Evolutionary conservation across 1,140 invertebrate genomes (phyloP), one percentile per base, ranked within the genome.

Genomic region (Diachasmimorpha longicaudata): DNA sequence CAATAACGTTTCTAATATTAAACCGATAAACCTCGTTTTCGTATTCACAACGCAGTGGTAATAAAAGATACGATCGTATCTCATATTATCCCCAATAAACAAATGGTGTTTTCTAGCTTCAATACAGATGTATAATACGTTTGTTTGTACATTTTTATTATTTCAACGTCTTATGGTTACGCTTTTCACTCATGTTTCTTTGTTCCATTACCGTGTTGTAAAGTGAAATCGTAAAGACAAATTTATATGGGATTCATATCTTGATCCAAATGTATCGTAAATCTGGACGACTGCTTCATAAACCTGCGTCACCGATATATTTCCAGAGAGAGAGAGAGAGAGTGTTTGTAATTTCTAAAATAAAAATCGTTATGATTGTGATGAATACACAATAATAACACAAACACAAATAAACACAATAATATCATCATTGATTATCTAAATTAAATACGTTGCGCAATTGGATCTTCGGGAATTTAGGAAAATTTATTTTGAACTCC

Each of bases 1-100:
- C 70, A 79, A 75, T 78, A 80, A 82, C 78, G 70, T 79, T 70
- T 80, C 77, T 79, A 82, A 83, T 80, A 78, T 79, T 77, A 75
- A 79, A 78, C 55, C 76, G 75, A 82, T 83, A 79, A 82, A 84
- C 14, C 74, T 63, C 76, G 58, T 79, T 66, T 52, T 67, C 58
- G 70, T 70, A 77, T 69, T 75, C 73, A 48, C 39, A n/a, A 69
- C 73, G 55, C 16, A 55, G 2, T 31, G 23, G 36, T 69, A 19
- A 36, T 52, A 31, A 52, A 69, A 44, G 55, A 42, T 66, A 39
- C 23, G 23, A 36, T 39, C 52, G 37, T 36, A 72, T 52, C 39
- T 44, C 37, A 72, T 72, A 52, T 72, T 52, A 63, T 31, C 21
- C 39, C 23, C 58, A 63, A 63, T 63, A 63, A 63, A 63, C 21